Evolutionary conservation across 2,113 vertebrate species (phyloP), one percentile per base, ranked within the genome.

Genomic region (Callaeas wilsoni): DNA sequence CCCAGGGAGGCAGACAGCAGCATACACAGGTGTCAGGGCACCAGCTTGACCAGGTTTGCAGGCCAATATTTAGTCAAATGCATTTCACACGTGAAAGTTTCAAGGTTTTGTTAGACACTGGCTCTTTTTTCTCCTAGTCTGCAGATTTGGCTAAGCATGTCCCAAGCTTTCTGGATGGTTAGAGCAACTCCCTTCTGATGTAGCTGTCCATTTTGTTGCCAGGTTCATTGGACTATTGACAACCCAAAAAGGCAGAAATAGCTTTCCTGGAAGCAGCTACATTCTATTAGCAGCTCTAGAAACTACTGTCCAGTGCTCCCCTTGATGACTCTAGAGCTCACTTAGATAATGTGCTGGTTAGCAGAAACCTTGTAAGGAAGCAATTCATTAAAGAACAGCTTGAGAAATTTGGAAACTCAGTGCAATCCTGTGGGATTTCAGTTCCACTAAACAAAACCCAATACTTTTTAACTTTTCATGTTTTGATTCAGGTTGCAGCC

Each of bases 121-220:
- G 11, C 4, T 71, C 15, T 46, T 12, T 42, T 59, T 18, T 21
- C 11, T 91, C 7, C 30, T 50, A 19, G 3, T 76, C 74, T 88
- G 63, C 53, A 93, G 33, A 73, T 75, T 77, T 49, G 25, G 55
- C 30, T 26, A 42, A 91, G 50, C 23, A 42, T 46, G 21, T 86
- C 68, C n/a, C 29, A 65, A 13, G 22, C 10, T 65, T 76, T 65
- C 57, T 9, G 6, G 62, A 62, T 69, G 26, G 69, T 41, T 53
- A 30, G 12, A 82, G 27, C 25, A 71, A n/a, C 15, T 52, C 4
- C 0, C 3, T 84, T 88, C 64, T 2, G 3, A 35, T 0, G 0
- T 16, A 44, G 27, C 27, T 60, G 13, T 8, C 26, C n/a, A 20
- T n/a, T 37, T 68, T 9, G 17, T 27, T 85, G 37, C 37, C 41